Evolutionary conservation across 2,888 invertebrate genomes (phyloP).

Genomic region (Agrotis segetum): DNA sequence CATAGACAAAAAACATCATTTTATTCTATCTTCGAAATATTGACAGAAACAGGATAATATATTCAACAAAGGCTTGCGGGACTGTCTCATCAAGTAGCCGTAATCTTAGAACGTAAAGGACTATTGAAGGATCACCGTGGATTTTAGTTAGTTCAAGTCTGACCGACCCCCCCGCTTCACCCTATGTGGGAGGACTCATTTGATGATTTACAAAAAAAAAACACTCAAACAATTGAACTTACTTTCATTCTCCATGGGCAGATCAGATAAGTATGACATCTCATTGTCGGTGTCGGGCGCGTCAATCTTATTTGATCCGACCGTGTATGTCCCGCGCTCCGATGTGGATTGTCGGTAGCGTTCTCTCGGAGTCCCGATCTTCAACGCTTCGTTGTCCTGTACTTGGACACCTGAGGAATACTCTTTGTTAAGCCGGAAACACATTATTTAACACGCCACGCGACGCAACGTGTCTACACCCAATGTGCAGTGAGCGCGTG

Average conservation of each 20-base stretch:
- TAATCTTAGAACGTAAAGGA: no score
- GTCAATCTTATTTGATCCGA: slow-evolving; percentile 22
- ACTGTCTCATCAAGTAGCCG: no score
- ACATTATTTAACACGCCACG: no score
- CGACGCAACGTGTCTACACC: no score
- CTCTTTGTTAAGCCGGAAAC: neutral
- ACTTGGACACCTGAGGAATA: slow-evolving; percentile 7
- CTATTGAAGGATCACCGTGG: no score
- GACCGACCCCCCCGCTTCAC: no score
- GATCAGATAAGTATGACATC: slow-evolving; percentile 80
- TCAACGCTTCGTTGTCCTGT: neutral
- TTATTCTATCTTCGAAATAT: no score
- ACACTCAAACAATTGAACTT: slow-evolving; percentile 10
- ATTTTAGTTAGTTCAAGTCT: no score
- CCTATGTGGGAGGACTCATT: neutral
- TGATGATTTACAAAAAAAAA: neutral
- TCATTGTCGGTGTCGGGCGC: slow-evolving; percentile 79
- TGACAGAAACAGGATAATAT: no score
- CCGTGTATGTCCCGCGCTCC: slow-evolving; percentile 34
- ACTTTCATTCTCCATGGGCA: slow-evolving; percentile 78
- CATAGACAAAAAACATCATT: no score
- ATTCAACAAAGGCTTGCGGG: no score
- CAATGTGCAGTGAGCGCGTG: no score
- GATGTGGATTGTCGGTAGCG: neutral
- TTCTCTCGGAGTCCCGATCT: neutral